Evolutionary conservation across 2,888 invertebrate genomes (phyloP), one percentile per base, ranked within the genome.

Genomic region (Brachylomia viminalis): DNA sequence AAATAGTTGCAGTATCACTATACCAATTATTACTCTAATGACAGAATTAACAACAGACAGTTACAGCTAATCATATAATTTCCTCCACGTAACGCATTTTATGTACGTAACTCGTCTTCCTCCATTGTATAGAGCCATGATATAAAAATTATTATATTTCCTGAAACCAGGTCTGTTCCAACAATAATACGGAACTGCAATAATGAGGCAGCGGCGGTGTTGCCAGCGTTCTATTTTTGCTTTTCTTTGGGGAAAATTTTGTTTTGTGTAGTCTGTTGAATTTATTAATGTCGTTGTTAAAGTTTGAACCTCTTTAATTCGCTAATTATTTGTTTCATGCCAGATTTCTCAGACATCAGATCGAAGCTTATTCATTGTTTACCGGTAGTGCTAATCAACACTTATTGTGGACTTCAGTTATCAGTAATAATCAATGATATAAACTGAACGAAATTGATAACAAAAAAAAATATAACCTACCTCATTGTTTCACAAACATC

Each of bases 151-250:
- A 84, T 84, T 70, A 82, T 80, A 77, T 88, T 86, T 86, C 81
- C 88, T 82, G 79, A 75, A 70, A 68, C 62, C 77, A 59, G 71
- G 74, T 86, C 76, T 69, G 82, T 66, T 68, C 74, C 72, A 84
- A 87, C 87, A 87, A 87, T 88, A 83, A 86, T 88, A 89, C 88
- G 87, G 89, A 87, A 87, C 78, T 84, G 78, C 84, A 83, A 79
- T 86, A 86, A 87, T 82, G 86, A 86, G 84, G 78, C 66, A 58
- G 59, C 45, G 58, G 52, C 52, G 58, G 75, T 84, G 88, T 86
- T 84, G 88, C 84, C 77, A 80, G 75, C 52, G 11, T 38, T 45
- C 58, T 62, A 52, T 33, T 76, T 74, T 68, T 67, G n/a, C 84
- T 58, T 64, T 54, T 68, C 58, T 69, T 68, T 42, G 33, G 78